Evolutionary conservation across 2,113 vertebrate species (phyloP), one percentile per base, ranked within the genome.

Genomic region (Cinclus cinclus): DNA sequence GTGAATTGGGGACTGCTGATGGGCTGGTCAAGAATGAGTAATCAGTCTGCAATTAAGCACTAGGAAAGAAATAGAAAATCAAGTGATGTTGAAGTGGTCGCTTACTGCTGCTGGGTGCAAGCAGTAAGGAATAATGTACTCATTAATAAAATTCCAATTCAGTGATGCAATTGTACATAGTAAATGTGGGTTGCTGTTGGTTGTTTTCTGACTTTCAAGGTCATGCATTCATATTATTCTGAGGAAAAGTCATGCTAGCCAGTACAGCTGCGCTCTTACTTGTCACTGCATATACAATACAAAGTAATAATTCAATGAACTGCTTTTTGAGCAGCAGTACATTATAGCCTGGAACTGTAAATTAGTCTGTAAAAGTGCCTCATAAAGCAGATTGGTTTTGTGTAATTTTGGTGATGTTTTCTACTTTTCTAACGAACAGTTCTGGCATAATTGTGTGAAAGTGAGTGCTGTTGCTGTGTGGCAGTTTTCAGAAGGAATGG

Each of bases 221-320:
- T 80, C 64, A 13, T 22, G 31, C 59, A 62, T 84, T 92, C 42
- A 42, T 95, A 93, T 90, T 80, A 28, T 30, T 58, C 73, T 53
- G 71, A 74, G 83, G 67, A 81, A 58, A 83, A 85, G 62, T 85
- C 63, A 12, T 59, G 56, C 42, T 74, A 28, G 55, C 60, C 65
- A 78, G 37, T 85, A 62, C 85, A 94, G 87, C 95, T 94, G 89
- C 83, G 33, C 21, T 82, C 69, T 84, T 50, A 33, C 55, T 87
- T 87, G 39, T 42, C 59, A 31, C 30, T 88, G 37, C 14, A 6
- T 46, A 6, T 55, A 21, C 53, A 25, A 44, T 62, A 75, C 79
- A 90, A 69, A 95, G 50, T 73, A 82, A 78, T 87, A 7, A 15
- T 67, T 64, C 55, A 69, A 83, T 3, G 6, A 8, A 68, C 76